Base-by-base conservation (phyloP, 2,888 invertebrate species). In the Ormyrus labotus region DNA sequence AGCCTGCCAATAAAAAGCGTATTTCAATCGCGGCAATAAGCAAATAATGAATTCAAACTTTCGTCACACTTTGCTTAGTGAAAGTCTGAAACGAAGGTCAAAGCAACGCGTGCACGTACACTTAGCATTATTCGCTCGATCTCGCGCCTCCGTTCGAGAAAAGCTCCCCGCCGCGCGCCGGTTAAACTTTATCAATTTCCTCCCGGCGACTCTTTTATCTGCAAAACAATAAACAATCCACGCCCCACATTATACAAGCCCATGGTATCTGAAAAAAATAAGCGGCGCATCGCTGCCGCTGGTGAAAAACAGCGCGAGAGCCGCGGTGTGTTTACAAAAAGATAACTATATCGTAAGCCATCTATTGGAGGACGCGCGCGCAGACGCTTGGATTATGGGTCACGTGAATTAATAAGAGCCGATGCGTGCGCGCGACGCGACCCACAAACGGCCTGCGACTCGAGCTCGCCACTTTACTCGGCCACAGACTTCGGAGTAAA, bases 321-420 rank as follows among this genome's bases (percentile, higher is more conserved):
- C 19, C 11, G 19, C 1, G 6, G 6, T 2, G 10, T 19, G 45
- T 50, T 0, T 48, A 19, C n/a, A 13, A 2, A 4, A 2, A 19
- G 47, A 47, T 9, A 58, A 48, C 48, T 45, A 53, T 4, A 2
- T 34, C 45, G 13, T 19, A 10, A 19, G 34, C 10, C 64, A 64
- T 73, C 73, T 64, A 53, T 48, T 10, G 8, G 60, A 47, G 19
- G 10, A 55, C 34, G 60, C 60, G 58, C 57, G 9, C 60, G 58
- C 57, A 13, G 10, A 47, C 45, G 3, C 8, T 9, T 0, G n/a
- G 19, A 72, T 72, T 53, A 53, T 72, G 72, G 73, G 73, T 64
- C 73, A 64, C 64, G 73, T 64, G 64, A 73, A 73, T 73, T 73
- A 53, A 73, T 64, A 53, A 73, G 45, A 53, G 19, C n/a, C 53